Conservation (phyloP, 92 coral and sea anemone genomes). For the Epizoanthus stellaris region DNA sequence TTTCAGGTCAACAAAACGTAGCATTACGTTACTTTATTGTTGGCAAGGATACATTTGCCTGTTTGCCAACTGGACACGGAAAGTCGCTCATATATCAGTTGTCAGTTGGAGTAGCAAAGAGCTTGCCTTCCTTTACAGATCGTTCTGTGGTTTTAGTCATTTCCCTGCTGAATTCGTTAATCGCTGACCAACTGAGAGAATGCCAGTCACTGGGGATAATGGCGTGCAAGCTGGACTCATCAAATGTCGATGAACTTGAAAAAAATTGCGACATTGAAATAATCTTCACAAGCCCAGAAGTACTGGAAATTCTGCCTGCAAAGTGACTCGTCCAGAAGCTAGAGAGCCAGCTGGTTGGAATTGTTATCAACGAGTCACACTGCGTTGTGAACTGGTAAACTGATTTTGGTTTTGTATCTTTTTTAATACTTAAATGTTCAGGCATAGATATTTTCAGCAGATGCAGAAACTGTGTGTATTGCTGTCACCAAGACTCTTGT, state of each 20-base stretch:
- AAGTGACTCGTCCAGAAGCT: neutral
- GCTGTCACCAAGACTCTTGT: too few species aligned
- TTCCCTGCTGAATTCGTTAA: neutral
- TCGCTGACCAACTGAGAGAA: neutral
- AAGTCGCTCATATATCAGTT: slow-evolving; percentile 7
- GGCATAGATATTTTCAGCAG: too few species aligned
- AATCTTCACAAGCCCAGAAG: slow-evolving; percentile 10
- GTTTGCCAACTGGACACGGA: slow-evolving; percentile 16
- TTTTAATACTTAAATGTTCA: too few species aligned
- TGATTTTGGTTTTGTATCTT: too few species aligned
- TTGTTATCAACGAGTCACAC: neutral
- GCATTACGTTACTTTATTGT: neutral
- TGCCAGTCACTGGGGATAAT: neutral
- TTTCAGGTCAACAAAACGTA: neutral
- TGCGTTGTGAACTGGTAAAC: neutral
- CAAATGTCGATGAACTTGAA: neutral
- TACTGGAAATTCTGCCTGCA: neutral
- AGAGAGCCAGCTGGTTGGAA: neutral
- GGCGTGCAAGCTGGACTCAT: neutral
- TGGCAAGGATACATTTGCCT: slow-evolving; percentile 21
- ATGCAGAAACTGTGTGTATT: too few species aligned
- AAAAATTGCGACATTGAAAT: neutral
- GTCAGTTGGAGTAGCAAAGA: neutral
- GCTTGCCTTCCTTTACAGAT: neutral
- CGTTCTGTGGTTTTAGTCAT: neutral